A percentile compares a stretch with the other conserved stretches of the same genome.
Evolutionary conservation across 2,797 vertebrate genomes (phyloP).

Genomic region (Sphaeramia orbicularis): DNA sequence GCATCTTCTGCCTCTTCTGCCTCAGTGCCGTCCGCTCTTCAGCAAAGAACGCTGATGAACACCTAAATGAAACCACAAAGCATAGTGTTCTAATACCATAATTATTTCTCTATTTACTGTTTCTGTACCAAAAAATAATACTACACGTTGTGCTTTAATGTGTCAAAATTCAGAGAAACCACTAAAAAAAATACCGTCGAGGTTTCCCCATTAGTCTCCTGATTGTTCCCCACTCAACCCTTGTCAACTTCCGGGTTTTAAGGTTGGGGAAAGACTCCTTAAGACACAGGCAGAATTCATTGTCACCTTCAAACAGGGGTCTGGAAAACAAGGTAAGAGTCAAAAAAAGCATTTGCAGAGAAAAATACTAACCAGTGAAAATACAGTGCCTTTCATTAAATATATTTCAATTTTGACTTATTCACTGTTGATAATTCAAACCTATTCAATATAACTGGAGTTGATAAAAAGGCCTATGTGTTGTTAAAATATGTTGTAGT

Average conservation of each 20-base stretch:
- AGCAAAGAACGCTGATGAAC: constrained; percentile 98
- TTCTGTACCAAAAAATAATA: neutral
- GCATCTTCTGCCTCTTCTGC: constrained; percentile 97
- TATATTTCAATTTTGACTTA: no score
- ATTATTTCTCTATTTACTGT: neutral
- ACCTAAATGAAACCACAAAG: constrained; percentile 81
- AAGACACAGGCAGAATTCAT: constrained; percentile 98
- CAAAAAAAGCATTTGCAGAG: neutral
- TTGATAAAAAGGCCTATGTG: neutral
- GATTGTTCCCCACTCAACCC: constrained; percentile 99
- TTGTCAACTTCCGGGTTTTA: constrained; percentile 96
- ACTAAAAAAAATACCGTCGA: constrained; percentile 86
- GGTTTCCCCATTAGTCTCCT: constrained; percentile 98
- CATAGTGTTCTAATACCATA: neutral
- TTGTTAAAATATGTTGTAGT: neutral
- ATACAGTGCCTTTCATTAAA: neutral
- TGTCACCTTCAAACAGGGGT: constrained; percentile 98
- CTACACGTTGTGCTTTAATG: neutral
- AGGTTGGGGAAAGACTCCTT: constrained; percentile 98
- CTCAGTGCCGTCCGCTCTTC: constrained; percentile 95
- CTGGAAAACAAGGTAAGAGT: constrained; percentile 77
- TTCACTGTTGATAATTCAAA: neutral
- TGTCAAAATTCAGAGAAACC: neutral
- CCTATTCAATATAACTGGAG: neutral
- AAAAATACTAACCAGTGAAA: neutral